Evolutionary conservation across 2,888 invertebrate genomes (phyloP).

Genomic region (Lacanobia wlatinum): DNA sequence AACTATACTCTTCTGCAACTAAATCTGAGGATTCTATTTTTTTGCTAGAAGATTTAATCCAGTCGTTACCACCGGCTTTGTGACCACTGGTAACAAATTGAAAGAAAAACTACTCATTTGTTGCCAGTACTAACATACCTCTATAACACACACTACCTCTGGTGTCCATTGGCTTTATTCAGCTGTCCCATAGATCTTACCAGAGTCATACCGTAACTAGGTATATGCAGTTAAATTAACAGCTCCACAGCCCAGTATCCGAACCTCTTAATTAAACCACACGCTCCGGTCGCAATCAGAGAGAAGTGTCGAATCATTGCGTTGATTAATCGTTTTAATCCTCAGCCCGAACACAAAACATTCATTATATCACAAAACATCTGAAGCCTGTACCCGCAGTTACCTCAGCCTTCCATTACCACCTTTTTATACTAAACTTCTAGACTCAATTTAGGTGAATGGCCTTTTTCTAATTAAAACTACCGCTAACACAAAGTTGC

Average conservation of each 20-base stretch:
- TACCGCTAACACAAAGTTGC: not conserved
- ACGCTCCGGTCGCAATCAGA: conserved; percentile 56
- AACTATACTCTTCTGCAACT: too few species aligned
- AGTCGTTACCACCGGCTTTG: too few species aligned
- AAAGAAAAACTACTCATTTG: too few species aligned
- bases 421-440: conserved; percentile 13
- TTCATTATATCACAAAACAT: conserved; percentile 56
- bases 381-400: conserved; percentile 40
- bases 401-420: conserved; percentile 16
- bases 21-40: too few species aligned
- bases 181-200: too few species aligned
- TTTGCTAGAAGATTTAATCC: too few species aligned
- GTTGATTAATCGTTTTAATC: conserved; percentile 67
- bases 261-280: conserved; percentile 33
- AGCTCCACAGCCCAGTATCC: conserved; percentile 21
- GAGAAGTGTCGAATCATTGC: conserved; percentile 64
- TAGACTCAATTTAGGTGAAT: conserved; percentile 22
- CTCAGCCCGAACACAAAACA: conserved; percentile 59
- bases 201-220: too few species aligned
- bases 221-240: too few species aligned
- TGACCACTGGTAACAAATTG: too few species aligned
- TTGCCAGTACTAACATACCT: too few species aligned
- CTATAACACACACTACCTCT: too few species aligned
- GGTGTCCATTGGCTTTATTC: too few species aligned
- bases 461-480: conserved; percentile 21